Conservation (phyloP, 2,113 vertebrate species). For the Boulengeromyrus knoepffleri region DNA sequence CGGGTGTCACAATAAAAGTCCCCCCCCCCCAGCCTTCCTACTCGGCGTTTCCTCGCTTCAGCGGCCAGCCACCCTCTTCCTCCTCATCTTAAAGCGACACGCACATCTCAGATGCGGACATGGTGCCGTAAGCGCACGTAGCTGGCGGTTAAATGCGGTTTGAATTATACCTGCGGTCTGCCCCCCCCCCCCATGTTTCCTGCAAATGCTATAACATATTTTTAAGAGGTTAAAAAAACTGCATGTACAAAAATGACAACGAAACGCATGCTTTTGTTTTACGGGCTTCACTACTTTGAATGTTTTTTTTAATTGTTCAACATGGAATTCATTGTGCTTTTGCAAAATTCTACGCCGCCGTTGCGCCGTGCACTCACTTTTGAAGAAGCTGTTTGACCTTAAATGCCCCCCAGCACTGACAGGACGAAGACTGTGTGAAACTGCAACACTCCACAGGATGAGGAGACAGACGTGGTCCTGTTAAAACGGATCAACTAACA, state of each 20-base stretch:
- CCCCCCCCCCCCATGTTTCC: not conserved
- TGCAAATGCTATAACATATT: not conserved
- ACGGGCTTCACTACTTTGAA: not conserved
- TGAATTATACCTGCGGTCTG: not conserved
- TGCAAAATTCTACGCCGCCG: not conserved
- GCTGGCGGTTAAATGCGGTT: not conserved
- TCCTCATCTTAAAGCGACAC: conserved; percentile 63
- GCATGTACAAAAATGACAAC: not conserved
- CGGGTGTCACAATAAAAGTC: conserved; percentile 77
- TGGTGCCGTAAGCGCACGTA: not conserved
- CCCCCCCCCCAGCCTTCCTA: conserved; percentile 57
- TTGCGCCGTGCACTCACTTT: not conserved
- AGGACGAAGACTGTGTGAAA: not conserved
- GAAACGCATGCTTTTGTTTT: not conserved
- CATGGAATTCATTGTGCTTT: not conserved
- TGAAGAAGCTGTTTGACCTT: not conserved
- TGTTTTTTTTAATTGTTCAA: not conserved
- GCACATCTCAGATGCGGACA: conserved; percentile 31
- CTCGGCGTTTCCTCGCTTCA: conserved; percentile 35
- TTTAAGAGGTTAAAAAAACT: not conserved
- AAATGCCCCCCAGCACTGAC: not conserved
- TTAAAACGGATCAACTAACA: not conserved
- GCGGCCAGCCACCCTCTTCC: conserved; percentile 38
- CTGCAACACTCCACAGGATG: not conserved
- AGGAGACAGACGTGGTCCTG: not conserved